Base-by-base conservation (phyloP, 2,888 invertebrate genomes). In the Thysanoteuthis rhombus region DNA sequence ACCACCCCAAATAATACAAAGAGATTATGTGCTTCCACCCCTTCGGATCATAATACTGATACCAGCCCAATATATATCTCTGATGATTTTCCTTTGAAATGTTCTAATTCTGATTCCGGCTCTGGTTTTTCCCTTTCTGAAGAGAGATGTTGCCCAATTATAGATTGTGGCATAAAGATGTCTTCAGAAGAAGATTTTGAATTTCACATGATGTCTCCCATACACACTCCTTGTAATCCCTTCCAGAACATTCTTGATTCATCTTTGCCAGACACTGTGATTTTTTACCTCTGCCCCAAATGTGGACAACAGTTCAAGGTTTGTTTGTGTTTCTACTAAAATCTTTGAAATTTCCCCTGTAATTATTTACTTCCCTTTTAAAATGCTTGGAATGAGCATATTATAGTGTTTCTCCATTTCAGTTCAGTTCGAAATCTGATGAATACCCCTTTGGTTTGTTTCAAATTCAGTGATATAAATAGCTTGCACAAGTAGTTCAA, bases 171-270 rank as follows among this genome's bases (percentile, higher is more conserved):
- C 32, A 94, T 94, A 19, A 93, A 94, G 89, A 95, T 95, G 93
- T 93, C 94, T 12, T 93, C 94, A 16, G 93, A 94, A 25, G 93
- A 93, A 19, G 90, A 93, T n/a, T 94, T 95, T 12, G 93, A 94
- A 38, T 94, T 94, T 19, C 95, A 95, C 92, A 94, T 94, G 91
- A 94, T 94, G n/a, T 90, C 94, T 39, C 95, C 95, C 92, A 52
- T 93, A 36, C 95, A 95, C 93, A 95, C 95, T 19, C 95, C 95
- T 28, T 95, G 95, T 94, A 94, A 95, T 92, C 95, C 95, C 1
- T 94, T 93, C 45, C 93, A 94, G 19, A 94, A 94, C 40, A 93
- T 93, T n/a, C 92, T 90, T 89, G 94, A 95, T 94, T 94, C 94
- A n/a, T 94, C 94, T 40, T 93, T 95, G 36, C 47, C 94, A 4